These are phyloP conservation scores for Heliconius ismenius DNA, from an alignment of 2,888 invertebrate genomes.

Conservation along the genomic window DNA sequence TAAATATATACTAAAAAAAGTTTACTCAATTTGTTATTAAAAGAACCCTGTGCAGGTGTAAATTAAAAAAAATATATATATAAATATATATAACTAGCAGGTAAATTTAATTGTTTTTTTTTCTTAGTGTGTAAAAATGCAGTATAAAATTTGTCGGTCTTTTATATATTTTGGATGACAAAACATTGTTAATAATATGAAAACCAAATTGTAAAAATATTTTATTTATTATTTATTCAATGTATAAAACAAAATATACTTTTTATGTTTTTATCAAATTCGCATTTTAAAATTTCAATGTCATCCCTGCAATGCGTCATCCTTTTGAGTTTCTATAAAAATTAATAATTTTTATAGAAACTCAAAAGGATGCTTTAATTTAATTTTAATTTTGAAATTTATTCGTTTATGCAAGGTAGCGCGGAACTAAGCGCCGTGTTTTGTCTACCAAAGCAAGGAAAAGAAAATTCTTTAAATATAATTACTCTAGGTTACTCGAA, in stretches of 20 bases:
- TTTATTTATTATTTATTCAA: not conserved
- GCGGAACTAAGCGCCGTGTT: too few relatives aligned
- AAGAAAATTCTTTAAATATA: too few relatives aligned
- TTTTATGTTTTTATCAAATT: not conserved
- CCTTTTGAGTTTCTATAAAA: not conserved
- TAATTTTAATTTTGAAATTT: too few relatives aligned
- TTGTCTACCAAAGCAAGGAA: too few relatives aligned
- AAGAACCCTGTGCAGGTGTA: not conserved
- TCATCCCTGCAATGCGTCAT: not conserved
- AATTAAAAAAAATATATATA: not conserved
- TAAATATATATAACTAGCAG: not conserved
- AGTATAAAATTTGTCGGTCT: not conserved
- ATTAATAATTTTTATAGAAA: too few relatives aligned
- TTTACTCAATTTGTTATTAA: not conserved
- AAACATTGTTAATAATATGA: not conserved
- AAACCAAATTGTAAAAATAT: not conserved
- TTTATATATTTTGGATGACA: not conserved
- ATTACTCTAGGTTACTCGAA: too few relatives aligned
- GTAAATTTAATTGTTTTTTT: not conserved
- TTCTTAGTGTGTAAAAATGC: not conserved
- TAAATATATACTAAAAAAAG: not conserved
- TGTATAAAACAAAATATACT: not conserved
- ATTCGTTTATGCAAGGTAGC: not conserved
- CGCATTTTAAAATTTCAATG: not conserved
- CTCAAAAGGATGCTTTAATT: too few relatives aligned